Evolutionary conservation across 2,797 vertebrate species (phyloP), one percentile per base, ranked within the genome.

Genomic region (Neoniphon sammara): DNA sequence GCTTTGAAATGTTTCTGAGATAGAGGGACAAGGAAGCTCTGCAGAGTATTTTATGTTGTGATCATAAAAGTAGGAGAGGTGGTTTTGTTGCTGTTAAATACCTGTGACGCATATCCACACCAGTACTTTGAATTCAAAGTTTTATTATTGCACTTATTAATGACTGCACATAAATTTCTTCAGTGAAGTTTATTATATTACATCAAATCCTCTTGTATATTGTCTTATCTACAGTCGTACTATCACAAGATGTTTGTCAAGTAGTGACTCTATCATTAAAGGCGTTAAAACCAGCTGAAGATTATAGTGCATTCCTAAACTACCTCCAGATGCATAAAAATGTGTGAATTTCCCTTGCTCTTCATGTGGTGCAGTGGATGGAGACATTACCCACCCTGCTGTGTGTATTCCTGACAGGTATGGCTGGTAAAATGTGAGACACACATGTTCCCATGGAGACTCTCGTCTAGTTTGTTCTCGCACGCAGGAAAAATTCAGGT

Each of bases 391-490:
- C 2, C 20, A 27, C 61, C 25, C 57, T 46, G 49, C 58, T 8
- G 4, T 70, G 78, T 85, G 77, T 66, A 59, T 70, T 61, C 62
- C 56, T 31, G 56, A 68, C 65, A 78, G 67, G 73, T 63, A 68
- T 31, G 34, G 63, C 61, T 60, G 60, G 44, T 46, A 17, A 46
- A 46, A 17, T 4, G 44, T 17, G 14, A 17, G 63, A 66, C 59
- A 63, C 70, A 23, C 71, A 62, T 50, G 85, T 88, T 84, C n/a
- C 85, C 83, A 83, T 85, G 84, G 87, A 68, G 56, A 88, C 55
- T 0, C 63, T 75, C 58, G 73, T 87, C 67, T 79, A 72, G 63
- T 68, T 70, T 27, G 68, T 27, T 64, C n/a, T 56, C 14, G n/a
- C 30, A n/a, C 14, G 44, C 59, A 70, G 72, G 73, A 47, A 59